Evolutionary conservation across 2,888 invertebrate species (phyloP).

Genomic region (Archaeoteleia sp.): DNA sequence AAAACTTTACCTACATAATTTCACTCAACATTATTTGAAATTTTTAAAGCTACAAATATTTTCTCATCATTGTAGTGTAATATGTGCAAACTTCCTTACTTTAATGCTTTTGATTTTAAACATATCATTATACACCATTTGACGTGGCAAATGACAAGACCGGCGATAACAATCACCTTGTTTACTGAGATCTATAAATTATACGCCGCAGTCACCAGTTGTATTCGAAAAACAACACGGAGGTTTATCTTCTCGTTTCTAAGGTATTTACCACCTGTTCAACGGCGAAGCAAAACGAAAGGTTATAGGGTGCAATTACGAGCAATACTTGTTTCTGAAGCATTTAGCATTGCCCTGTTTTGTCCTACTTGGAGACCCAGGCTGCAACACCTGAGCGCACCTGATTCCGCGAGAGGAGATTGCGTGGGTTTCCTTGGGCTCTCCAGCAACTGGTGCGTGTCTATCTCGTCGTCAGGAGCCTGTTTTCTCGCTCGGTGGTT

Average conservation of each 20-base stretch:
- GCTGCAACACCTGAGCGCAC: constrained; percentile 56
- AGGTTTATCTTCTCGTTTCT: constrained; percentile 13
- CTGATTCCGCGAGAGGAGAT: constrained; percentile 54
- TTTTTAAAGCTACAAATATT: too few species aligned
- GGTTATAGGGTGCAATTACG: constrained; percentile 29
- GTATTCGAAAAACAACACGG: neutral
- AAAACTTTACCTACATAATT: too few species aligned
- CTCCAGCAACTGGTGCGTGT: constrained; percentile 59
- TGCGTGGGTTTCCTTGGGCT: constrained; percentile 57
- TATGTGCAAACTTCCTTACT: too few species aligned
- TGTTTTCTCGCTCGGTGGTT: constrained; percentile 52
- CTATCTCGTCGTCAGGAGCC: constrained; percentile 54
- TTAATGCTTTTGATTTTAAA: too few species aligned
- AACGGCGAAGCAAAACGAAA: constrained; percentile 6
- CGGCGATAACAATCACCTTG: too few species aligned
- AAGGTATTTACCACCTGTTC: constrained; percentile 29
- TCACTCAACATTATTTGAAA: too few species aligned
- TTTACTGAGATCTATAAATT: constrained; percentile 30
- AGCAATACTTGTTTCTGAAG: constrained; percentile 22
- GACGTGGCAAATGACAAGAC: too few species aligned
- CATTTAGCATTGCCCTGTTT: constrained; percentile 24
- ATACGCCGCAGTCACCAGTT: constrained; percentile 7
- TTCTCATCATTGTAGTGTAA: too few species aligned
- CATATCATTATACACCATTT: too few species aligned
- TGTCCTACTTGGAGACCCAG: constrained; percentile 39